Evolutionary conservation across 2,888 invertebrate species (phyloP).

Genomic region (Abrostola tripartita): DNA sequence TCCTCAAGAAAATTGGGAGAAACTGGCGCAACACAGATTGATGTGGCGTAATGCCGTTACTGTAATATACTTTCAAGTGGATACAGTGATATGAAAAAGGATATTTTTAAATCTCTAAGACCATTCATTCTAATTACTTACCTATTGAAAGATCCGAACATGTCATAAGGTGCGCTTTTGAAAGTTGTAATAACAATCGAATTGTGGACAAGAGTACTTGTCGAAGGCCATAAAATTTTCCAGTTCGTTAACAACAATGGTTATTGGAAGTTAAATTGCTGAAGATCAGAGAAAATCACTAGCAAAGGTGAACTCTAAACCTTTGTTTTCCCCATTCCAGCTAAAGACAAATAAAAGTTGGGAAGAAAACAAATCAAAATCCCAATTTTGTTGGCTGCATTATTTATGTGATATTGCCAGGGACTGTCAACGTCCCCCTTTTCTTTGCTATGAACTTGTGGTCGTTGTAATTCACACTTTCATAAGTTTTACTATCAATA

Average conservation of each 20-base stretch:
- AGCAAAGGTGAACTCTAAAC: constrained; percentile 55
- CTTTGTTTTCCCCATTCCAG: constrained; percentile 73
- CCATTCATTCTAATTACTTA: no score
- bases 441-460: constrained; percentile 80
- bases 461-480: constrained; percentile 76
- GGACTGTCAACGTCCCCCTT: constrained; percentile 81
- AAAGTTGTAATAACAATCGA: not conserved
- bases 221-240: constrained; percentile 66
- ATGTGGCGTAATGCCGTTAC: no score
- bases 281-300: constrained; percentile 62
- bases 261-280: constrained; percentile 58
- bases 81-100: no score
- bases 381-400: constrained; percentile 85
- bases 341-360: constrained; percentile 85
- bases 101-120: no score
- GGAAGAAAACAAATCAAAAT: constrained; percentile 87
- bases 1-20: no score
- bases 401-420: constrained; percentile 87
- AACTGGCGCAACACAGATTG: no score
- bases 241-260: constrained; percentile 65
- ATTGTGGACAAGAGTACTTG: not conserved
- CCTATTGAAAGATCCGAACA: no score
- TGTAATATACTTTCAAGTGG: no score
- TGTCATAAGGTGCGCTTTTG: constrained; percentile 1
- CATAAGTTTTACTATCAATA: constrained; percentile 77